These are phyloP conservation scores for Tenthredo amoena DNA, from an alignment of 2,888 invertebrate species.

Conservation along the genomic window DNA sequence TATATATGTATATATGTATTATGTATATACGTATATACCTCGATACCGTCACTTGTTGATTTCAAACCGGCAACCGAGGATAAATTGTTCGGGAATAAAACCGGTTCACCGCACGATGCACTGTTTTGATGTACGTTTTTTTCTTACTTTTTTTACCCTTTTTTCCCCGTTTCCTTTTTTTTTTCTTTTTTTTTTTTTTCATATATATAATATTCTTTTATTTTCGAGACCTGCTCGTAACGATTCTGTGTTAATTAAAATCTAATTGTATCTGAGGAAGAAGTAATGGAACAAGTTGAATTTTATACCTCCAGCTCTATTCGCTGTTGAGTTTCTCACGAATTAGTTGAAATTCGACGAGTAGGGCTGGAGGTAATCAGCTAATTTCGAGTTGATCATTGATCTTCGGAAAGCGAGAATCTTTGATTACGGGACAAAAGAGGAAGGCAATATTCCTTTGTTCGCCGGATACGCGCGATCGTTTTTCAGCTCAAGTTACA, in stretches of 20 bases:
- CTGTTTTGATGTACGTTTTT: slow-evolving; percentile 70
- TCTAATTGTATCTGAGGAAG: background rate
- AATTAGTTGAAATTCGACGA: background rate
- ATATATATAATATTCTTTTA: background rate
- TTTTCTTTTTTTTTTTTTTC: slow-evolving; percentile 56
- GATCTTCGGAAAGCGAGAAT: background rate
- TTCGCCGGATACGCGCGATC: background rate
- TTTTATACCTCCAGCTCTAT: background rate
- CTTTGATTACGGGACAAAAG: background rate
- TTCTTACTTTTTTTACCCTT: slow-evolving; percentile 52
- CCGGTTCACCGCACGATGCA: slow-evolving; percentile 71
- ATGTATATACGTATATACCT: background rate
- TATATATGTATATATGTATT: background rate
- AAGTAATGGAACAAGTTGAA: background rate
- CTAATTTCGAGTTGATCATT: background rate
- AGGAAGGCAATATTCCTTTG: background rate
- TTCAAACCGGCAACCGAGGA: background rate
- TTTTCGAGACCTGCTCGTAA: slow-evolving; percentile 35
- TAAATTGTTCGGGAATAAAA: slow-evolving; percentile 59
- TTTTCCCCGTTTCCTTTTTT: slow-evolving; percentile 54
- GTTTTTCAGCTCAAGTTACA: background rate
- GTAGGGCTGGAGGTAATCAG: background rate
- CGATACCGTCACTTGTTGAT: slow-evolving; percentile 46
- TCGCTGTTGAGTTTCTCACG: background rate
- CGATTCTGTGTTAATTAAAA: slow-evolving; percentile 42